Evolutionary conservation across 1,140 invertebrate species (phyloP).

Genomic region (Akabosia matsudoensis): DNA sequence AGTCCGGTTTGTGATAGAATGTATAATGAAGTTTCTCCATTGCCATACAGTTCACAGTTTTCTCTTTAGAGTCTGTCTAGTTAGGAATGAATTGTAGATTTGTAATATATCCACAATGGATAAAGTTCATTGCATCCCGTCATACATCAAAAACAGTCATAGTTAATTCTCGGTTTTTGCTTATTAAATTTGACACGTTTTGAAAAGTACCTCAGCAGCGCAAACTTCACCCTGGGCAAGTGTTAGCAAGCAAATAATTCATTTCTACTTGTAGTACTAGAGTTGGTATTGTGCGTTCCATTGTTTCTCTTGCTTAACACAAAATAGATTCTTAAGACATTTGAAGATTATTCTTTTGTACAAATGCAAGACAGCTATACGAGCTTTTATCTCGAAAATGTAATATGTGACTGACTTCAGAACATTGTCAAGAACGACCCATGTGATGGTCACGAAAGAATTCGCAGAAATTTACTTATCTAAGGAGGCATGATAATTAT

Average conservation of each 20-base stretch:
- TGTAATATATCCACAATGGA: neutral
- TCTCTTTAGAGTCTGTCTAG: slow-evolving; percentile 5
- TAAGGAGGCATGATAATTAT: too few species aligned
- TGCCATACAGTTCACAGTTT: neutral
- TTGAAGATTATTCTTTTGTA: too few species aligned
- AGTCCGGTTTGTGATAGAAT: neutral
- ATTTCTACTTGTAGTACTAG: too few species aligned
- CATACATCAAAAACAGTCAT: slow-evolving; percentile 23
- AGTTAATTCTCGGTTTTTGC: slow-evolving; percentile 25
- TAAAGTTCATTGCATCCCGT: slow-evolving; percentile 21
- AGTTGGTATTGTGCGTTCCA: too few species aligned
- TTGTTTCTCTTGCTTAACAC: too few species aligned
- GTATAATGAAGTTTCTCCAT: too few species aligned
- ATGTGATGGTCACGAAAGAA: too few species aligned
- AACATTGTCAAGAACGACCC: too few species aligned
- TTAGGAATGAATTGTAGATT: neutral
- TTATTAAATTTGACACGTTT: slow-evolving; percentile 38
- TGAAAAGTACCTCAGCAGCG: neutral
- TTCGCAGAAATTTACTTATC: too few species aligned
- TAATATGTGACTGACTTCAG: too few species aligned
- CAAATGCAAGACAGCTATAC: too few species aligned
- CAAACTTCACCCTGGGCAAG: neutral
- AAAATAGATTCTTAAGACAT: neutral
- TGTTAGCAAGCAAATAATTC: slow-evolving; percentile 2
- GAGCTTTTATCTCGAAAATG: too few species aligned